Conservation (phyloP, 2,888 invertebrate species). For the Netelia fuscicornis region DNA sequence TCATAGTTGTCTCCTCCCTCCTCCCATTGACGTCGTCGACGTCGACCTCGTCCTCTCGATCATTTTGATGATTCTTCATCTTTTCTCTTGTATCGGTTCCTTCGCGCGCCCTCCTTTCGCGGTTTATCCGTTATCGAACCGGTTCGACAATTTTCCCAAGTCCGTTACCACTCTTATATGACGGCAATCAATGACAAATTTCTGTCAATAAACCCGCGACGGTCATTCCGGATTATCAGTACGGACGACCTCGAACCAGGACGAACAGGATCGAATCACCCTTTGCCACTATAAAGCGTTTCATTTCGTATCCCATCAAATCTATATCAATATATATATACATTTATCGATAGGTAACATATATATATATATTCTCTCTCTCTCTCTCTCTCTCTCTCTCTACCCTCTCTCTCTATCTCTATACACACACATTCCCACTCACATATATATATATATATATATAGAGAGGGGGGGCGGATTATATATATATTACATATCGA, state of each 20-base stretch:
- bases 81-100: neutral
- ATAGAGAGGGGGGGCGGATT: neutral
- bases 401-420: too few species aligned
- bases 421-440: too few species aligned
- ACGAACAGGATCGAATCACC: conserved; percentile 3
- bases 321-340: neutral
- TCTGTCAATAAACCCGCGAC: neutral
- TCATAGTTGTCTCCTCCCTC: conserved; percentile 22
- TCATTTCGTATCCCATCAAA: conserved; percentile 1
- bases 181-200: neutral
- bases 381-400: too few species aligned
- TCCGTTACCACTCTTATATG: neutral
- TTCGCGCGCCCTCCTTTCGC: neutral
- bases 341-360: too few species aligned
- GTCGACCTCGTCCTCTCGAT: conserved; percentile 12
- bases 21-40: neutral
- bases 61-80: neutral
- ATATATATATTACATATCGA: neutral
- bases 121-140: neutral
- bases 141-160: neutral
- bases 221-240: neutral
- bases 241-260: neutral
- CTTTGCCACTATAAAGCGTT: conserved; percentile 3
- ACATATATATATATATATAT: neutral
- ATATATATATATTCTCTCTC: too few species aligned